Evolutionary conservation across 1,140 invertebrate species (phyloP), one percentile per base, ranked within the genome.

Genomic region (Watersipora subatra): DNA sequence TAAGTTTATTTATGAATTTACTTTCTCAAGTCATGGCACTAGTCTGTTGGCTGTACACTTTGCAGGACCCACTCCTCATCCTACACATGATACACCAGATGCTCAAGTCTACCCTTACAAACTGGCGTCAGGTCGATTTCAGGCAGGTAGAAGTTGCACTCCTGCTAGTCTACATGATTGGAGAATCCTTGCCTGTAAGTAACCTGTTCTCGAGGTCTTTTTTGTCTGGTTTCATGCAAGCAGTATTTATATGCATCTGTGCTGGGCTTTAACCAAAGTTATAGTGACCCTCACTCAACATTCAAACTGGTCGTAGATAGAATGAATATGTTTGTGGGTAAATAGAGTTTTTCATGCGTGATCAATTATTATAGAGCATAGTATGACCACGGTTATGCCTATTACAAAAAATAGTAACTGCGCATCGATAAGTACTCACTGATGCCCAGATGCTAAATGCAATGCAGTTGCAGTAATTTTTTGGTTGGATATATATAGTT

Each of bases 61-160:
- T 70, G 22, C 68, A 82, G 78, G 82, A 85, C 67, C 71, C 73
- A 20, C 74, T 83, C 30, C 71, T 84, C 63, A 77, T 85, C 1
- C 69, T 85, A 55, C 68, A 76, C 55, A 76, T 75, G 22, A 78
- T 84, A 2, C 77, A 80, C 67, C 76, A 75, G 63, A 72, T 82
- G n/a, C 75, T 84, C 12, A 73, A 71, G 15, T 73, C 72, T n/a
- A 80, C 78, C 0, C 70, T 84, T 56, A 69, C 75, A 12, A 72
- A 78, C 24, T 85, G 84, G 84, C 75, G 79, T 57, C 71, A 66
- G 1, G 69, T 77, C 30, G 68, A 80, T 28, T 81, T 81, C 67
- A 68, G 79, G 65, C 84, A 85, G 68, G 77, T 84, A 28, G 85
- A 86, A 73, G 76, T 83, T 58, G 81, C 83, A 12, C 77, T 86